Base-by-base conservation (phyloP, 2,797 vertebrate species). In the Squalus acanthias region DNA sequence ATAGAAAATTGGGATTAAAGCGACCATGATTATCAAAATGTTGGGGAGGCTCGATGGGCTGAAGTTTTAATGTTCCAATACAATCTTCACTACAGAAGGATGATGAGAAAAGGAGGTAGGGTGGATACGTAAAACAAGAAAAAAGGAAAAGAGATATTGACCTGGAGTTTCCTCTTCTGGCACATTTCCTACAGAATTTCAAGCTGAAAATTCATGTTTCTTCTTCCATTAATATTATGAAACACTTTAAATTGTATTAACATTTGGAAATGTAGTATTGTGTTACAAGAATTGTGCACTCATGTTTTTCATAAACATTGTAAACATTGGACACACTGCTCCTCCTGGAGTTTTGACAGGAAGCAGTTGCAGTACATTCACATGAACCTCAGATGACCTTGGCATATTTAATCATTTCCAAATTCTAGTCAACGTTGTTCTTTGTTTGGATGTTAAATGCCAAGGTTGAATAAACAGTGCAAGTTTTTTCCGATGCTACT, bases 371-470 rank as follows among this genome's bases (percentile, higher is more conserved):
- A 69, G 29, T 10, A 92, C 29, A 3, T 93, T 93, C 63, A 67
- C 91, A 93, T 69, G 89, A 93, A 93, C 91, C 63, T 69, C 65
- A 20, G n/a, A 93, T 39, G 63, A 93, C 91, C 91, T 93, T 22
- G n/a, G 46, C 9, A 46, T 69, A 93, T 46, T 93, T 39, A n/a
- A 46, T 69, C 0, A 69, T 93, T 95, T 53, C 69, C 26, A 33
- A 95, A 70, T 3, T 46, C 67, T 26, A 95, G 46, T 29, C 50
- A 95, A 53, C 69, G 74, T 70, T 95, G 69, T 26, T 50, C 92
- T 50, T 50, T 70, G 94, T 95, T 95, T 95, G 26, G 26, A 95
- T 13, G 24, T 74, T 50, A 33, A 74, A 95, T 50, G 46, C n/a
- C 33, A 67, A 72, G 29, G 93, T 17, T 74, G 69, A 50, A 63